Percentiles rank a stretch among this genome's conserved stretches.
phyloP scores from a whole-genome alignment of 1,140 invertebrate species.

The Hesperophylax magnus region DNA sequence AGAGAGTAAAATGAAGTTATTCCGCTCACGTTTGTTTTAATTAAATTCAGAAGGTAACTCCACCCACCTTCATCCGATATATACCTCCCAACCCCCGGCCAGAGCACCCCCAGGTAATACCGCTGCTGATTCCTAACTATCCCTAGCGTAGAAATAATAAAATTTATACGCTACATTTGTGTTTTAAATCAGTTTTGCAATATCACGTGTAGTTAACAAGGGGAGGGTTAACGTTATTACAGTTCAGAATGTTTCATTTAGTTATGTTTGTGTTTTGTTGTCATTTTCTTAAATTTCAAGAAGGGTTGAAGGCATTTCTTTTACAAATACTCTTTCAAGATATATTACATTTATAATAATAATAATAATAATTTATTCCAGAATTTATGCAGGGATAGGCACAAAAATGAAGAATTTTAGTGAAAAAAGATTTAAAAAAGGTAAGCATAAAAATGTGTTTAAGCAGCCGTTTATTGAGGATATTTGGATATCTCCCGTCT shows the following conservation, averaged over 20 bases:
- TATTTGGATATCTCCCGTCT: no score
- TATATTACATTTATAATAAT: no score
- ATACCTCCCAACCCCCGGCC: background rate
- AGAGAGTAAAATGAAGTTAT: constrained; percentile 44
- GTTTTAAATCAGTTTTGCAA: constrained; percentile 41
- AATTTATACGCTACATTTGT: constrained; percentile 37
- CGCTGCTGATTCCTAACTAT: constrained; percentile 17
- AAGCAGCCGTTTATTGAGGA: no score
- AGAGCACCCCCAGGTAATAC: background rate
- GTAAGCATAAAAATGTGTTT: no score
- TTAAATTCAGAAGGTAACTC: constrained; percentile 51
- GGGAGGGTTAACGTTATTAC: constrained; percentile 7
- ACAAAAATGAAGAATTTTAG: no score
- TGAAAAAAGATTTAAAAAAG: no score
- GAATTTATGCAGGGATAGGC: no score
- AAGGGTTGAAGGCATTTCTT: no score
- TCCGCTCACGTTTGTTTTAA: constrained; percentile 52
- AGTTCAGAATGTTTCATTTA: background rate
- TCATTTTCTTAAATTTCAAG: background rate
- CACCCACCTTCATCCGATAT: constrained; percentile 3
- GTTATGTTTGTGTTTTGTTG: background rate
- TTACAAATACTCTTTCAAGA: no score
- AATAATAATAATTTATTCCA: no score
- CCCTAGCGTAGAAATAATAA: constrained; percentile 19
- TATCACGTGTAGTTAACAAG: constrained; percentile 5